phyloP scores from a whole-genome alignment of 1,140 invertebrate species.

The Euwallacea fornicatus region DNA sequence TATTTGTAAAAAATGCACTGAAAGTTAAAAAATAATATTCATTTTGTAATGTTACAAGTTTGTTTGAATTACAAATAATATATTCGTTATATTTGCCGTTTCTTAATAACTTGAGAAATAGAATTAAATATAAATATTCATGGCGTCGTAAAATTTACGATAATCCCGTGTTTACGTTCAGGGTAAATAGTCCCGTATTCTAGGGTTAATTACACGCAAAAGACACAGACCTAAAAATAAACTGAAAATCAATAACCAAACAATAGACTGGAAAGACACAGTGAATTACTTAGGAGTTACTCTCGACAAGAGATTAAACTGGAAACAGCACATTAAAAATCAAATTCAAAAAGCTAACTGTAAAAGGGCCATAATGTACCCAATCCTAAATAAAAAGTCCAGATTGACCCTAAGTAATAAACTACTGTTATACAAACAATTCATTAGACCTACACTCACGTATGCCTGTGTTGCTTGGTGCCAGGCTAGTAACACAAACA shows the following conservation, averaged over 20 bases:
- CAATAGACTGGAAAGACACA: neutral
- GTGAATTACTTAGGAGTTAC: constrained; percentile 10
- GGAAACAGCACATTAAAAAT: neutral
- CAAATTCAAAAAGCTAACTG: neutral
- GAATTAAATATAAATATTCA: too few species aligned
- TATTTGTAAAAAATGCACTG: too few species aligned
- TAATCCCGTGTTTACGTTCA: too few species aligned
- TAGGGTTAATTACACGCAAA: neutral
- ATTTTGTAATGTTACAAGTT: too few species aligned
- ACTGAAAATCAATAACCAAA: neutral
- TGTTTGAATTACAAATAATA: too few species aligned
- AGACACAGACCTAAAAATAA: neutral
- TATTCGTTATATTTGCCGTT: too few species aligned
- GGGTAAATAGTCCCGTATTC: too few species aligned
- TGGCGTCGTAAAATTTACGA: too few species aligned
- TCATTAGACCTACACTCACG: neutral
- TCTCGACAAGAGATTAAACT: neutral
- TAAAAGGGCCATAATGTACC: neutral
- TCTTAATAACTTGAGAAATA: too few species aligned
- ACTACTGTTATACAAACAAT: neutral
- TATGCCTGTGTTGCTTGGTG: neutral
- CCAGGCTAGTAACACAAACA: neutral
- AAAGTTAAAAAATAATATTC: too few species aligned
- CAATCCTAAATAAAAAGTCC: neutral
- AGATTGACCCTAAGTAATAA: neutral